Evolutionary conservation across 2,797 vertebrate species (phyloP).

Genomic region (Eremophila alpestris): DNA sequence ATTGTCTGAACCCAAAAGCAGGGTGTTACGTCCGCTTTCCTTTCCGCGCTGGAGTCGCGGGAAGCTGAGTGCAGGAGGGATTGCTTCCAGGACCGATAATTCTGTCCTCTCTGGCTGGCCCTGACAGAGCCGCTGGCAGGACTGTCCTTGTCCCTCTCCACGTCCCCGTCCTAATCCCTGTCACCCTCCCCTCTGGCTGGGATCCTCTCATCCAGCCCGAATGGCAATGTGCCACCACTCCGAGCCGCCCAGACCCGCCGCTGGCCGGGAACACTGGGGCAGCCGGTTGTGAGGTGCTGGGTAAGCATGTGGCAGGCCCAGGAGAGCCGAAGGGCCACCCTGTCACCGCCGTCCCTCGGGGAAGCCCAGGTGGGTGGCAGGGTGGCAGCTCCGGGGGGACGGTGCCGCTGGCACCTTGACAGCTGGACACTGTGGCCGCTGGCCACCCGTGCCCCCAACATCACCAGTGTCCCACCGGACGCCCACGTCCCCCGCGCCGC

Average conservation of each 20-base stretch:
- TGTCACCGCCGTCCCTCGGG: not conserved
- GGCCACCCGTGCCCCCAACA: not conserved
- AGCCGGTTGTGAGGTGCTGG: not conserved
- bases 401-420: not conserved
- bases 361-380: not conserved
- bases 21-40: slow-evolving; percentile 52
- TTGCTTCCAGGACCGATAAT: not conserved
- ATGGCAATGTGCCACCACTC: not conserved
- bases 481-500: not conserved
- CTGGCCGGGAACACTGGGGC: not conserved
- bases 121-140: not conserved
- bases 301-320: not conserved
- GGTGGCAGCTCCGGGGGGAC: not conserved
- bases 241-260: not conserved
- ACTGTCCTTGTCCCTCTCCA: not conserved
- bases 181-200: not conserved
- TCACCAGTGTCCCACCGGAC: not conserved
- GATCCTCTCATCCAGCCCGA: not conserved
- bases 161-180: not conserved
- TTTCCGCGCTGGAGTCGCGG: not conserved
- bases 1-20: slow-evolving; percentile 62
- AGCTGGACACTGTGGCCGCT: not conserved
- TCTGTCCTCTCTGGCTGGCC: not conserved
- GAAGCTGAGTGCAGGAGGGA: not conserved
- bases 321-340: not conserved